A percentile compares a stretch with the other conserved stretches of the same genome.
These are phyloP conservation scores for Stenodera caucasica DNA, from an alignment of 2,888 invertebrate genomes.

Conservation along the genomic window DNA sequence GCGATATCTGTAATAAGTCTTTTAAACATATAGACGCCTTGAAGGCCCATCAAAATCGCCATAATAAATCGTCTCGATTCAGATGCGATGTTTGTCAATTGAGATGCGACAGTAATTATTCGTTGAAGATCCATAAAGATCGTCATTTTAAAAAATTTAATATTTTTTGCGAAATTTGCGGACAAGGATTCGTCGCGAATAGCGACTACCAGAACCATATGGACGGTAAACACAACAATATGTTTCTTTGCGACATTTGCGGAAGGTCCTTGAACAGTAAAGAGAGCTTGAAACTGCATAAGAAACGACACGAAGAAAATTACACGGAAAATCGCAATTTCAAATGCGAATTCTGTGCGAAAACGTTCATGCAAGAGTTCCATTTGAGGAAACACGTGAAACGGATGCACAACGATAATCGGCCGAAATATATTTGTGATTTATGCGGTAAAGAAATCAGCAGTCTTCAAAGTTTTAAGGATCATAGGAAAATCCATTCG, in stretches of 20 bases:
- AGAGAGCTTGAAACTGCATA: background rate
- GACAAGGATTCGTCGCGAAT: slow-evolving; percentile 39
- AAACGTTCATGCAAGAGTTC: background rate
- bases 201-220: slow-evolving; percentile 33
- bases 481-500: slow-evolving; percentile 29
- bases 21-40: slow-evolving; percentile 20
- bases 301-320: background rate
- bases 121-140: slow-evolving; percentile 58
- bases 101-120: too few relatives aligned
- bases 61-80: slow-evolving; percentile 20
- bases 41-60: slow-evolving; percentile 30
- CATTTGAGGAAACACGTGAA: background rate
- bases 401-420: background rate
- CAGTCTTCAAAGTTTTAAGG: too few relatives aligned
- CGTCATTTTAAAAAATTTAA: slow-evolving; percentile 59
- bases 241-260: background rate
- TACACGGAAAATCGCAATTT: background rate
- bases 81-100: slow-evolving; percentile 61
- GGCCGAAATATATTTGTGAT: slow-evolving; percentile 33
- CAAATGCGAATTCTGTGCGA: slow-evolving; percentile 12
- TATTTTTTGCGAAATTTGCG: slow-evolving; percentile 54
- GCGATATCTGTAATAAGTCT: slow-evolving; percentile 28
- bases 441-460: slow-evolving; percentile 40
- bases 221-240: background rate
- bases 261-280: background rate